Percentiles rank a stretch among this genome's conserved stretches.
phyloP scores from a whole-genome alignment of 2,797 vertebrate genomes.

The Kryptopterus vitreolus region DNA sequence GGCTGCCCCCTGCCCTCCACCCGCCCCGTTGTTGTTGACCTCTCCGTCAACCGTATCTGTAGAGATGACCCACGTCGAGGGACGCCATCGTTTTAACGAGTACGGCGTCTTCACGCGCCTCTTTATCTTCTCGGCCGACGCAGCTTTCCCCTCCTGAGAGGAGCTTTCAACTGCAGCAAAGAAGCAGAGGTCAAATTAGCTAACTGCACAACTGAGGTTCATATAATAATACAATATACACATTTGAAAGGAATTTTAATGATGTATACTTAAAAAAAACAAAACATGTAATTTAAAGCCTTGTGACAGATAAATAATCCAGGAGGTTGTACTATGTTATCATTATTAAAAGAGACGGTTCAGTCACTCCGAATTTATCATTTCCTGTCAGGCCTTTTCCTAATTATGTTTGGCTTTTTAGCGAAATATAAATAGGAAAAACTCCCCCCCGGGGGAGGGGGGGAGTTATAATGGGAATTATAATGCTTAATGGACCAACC shows the following conservation, averaged over 20 bases:
- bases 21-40: conserved; percentile 71
- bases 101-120: conserved; percentile 94
- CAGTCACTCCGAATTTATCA: background rate
- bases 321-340: background rate
- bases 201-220: background rate
- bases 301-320: background rate
- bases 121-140: conserved; percentile 92
- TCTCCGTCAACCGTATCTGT: conserved; percentile 79
- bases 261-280: background rate
- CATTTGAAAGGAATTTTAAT: too few relatives aligned
- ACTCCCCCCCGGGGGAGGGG: too few relatives aligned
- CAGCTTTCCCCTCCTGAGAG: conserved; percentile 74
- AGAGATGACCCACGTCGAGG: conserved; percentile 90
- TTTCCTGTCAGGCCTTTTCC: background rate
- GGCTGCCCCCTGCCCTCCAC: conserved; percentile 41
- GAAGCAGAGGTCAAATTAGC: background rate
- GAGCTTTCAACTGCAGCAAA: conserved; percentile 71
- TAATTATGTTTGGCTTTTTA: background rate
- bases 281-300: background rate
- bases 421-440: background rate
- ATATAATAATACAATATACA: too few relatives aligned
- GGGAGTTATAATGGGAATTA: too few relatives aligned
- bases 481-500: conserved; percentile 1
- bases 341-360: background rate
- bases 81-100: conserved; percentile 92